These are phyloP conservation scores for Coelinius sp. DNA, from an alignment of 2,888 invertebrate species.

Conservation along the genomic window DNA sequence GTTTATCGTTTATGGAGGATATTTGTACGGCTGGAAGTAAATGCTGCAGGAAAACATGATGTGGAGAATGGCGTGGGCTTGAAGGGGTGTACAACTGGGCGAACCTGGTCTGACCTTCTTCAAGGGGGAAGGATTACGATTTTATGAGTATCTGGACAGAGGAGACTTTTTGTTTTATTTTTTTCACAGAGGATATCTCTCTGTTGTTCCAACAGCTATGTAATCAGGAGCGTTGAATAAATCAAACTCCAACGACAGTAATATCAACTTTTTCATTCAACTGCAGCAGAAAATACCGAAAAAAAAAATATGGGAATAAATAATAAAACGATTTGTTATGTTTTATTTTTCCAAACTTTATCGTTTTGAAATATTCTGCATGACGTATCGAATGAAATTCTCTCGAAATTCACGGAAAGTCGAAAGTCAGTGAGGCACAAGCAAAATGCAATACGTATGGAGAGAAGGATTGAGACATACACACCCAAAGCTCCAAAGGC, in stretches of 20 bases:
- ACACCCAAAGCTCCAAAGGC: not conserved
- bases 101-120: not conserved
- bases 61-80: not conserved
- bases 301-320: not conserved
- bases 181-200: not conserved
- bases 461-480: not conserved
- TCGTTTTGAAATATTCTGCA: not conserved
- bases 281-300: not conserved
- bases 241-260: not conserved
- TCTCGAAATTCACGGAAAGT: not conserved
- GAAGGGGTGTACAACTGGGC: not conserved
- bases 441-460: not conserved
- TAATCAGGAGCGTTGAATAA: not conserved
- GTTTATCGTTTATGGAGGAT: not conserved
- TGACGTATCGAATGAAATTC: not conserved
- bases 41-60: not conserved
- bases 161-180: not conserved
- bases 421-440: slow-evolving; percentile 8
- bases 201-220: not conserved
- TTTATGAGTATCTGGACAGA: not conserved
- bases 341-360: not conserved
- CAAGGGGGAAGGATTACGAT: not conserved
- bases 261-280: not conserved
- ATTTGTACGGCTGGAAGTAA: not conserved
- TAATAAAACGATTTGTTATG: not conserved